phyloP scores from a whole-genome alignment of 2,797 vertebrate genomes.

The Hephaestus fuliginosus region DNA sequence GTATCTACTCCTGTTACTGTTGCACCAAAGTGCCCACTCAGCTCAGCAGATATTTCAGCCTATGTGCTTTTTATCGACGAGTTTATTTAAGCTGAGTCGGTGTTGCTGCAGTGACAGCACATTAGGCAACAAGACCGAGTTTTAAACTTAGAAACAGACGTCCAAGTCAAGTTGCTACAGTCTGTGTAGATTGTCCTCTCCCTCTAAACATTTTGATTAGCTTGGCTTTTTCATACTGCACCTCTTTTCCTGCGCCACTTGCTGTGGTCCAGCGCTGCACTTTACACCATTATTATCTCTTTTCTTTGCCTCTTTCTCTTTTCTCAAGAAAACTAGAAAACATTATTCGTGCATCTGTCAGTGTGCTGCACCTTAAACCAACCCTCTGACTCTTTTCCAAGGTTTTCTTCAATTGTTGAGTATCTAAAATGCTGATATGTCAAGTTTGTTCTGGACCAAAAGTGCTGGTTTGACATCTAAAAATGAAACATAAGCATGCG shows the following conservation, averaged over 20 bases:
- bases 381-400: background rate
- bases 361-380: background rate
- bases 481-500: slow-evolving; percentile 8
- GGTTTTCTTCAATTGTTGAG: background rate
- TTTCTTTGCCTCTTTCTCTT: background rate
- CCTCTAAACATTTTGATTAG: background rate
- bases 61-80: slow-evolving; percentile 14
- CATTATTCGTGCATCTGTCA: background rate
- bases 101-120: background rate
- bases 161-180: slow-evolving; percentile 5
- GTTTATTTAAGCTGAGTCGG: slow-evolving; percentile 44
- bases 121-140: slow-evolving; percentile 7
- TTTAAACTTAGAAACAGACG: slow-evolving; percentile 32
- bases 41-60: slow-evolving; percentile 44
- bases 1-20: slow-evolving; percentile 54
- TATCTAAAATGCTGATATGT: background rate
- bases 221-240: background rate
- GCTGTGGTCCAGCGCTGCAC: background rate
- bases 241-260: background rate
- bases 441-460: background rate
- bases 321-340: background rate
- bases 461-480: background rate
- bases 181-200: background rate
- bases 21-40: slow-evolving; percentile 48
- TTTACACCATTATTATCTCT: background rate